These are phyloP conservation scores for Clarias laeviceps DNA, from an alignment of 2,797 vertebrate genomes.

Conservation along the genomic window DNA sequence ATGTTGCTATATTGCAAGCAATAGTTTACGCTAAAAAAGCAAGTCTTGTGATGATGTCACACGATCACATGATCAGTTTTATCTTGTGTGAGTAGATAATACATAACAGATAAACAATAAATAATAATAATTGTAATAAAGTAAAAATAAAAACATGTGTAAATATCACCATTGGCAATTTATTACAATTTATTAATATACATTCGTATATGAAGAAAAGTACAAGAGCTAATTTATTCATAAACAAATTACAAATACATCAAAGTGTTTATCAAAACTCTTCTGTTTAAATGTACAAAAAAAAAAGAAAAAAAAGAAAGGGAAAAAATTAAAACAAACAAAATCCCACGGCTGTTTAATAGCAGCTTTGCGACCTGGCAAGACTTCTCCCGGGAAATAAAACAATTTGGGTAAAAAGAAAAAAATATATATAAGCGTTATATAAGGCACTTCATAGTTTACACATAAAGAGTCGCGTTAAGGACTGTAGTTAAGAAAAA, in stretches of 20 bases:
- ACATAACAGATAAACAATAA: neutral
- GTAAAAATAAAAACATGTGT: conserved; percentile 41
- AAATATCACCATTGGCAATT: conserved; percentile 83
- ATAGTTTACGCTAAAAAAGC: neutral
- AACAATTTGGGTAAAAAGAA: conserved; percentile 54
- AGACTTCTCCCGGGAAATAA: conserved; percentile 68
- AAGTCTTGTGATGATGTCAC: neutral
- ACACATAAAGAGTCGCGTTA: neutral
- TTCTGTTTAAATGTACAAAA: conserved; percentile 85
- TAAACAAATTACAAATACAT: conserved; percentile 88
- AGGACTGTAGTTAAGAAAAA: conserved; percentile 14
- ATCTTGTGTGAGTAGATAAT: neutral
- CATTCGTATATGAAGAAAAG: conserved; percentile 83
- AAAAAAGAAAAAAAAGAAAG: conserved; percentile 75
- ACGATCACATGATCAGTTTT: neutral
- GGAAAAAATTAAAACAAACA: neutral
- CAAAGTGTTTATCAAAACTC: conserved; percentile 73
- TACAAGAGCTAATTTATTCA: conserved; percentile 84
- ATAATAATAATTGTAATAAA: neutral
- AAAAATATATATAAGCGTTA: conserved; percentile 62
- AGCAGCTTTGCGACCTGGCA: conserved; percentile 90
- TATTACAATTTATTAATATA: conserved; percentile 89
- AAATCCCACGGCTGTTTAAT: conserved; percentile 77
- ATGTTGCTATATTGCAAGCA: neutral
- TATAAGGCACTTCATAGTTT: conserved; percentile 47